Conservation (phyloP, 2,797 vertebrate genomes). For the Sitta carolinensis region DNA sequence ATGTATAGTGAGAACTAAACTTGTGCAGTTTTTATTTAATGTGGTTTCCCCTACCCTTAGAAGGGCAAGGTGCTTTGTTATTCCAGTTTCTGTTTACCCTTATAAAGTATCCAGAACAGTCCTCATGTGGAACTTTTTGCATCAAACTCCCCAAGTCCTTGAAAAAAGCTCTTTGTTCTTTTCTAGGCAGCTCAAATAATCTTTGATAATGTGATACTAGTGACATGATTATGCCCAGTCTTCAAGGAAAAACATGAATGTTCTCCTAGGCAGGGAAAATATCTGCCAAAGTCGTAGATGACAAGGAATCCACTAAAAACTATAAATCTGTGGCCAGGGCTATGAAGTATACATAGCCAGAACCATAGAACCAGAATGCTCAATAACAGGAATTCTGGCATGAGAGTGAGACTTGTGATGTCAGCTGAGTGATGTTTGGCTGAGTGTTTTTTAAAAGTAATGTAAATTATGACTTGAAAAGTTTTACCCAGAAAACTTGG, state of each 20-base stretch:
- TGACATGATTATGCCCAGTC: not conserved
- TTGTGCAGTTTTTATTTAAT: not conserved
- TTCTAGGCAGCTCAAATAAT: not conserved
- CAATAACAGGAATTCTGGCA: not conserved
- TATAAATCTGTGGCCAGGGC: not conserved
- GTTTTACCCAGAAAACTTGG: not conserved
- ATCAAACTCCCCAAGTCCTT: not conserved
- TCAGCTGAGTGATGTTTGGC: not conserved
- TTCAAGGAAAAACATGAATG: not conserved
- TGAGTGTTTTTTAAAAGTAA: not conserved
- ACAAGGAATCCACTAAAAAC: not conserved
- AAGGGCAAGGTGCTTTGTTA: constrained; percentile 11
- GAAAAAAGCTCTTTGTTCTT: constrained; percentile 7
- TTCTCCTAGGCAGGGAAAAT: not conserved
- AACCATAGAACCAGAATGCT: not conserved
- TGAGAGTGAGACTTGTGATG: not conserved
- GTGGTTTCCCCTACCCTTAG: not conserved
- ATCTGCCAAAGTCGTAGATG: not conserved
- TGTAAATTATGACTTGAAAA: not conserved
- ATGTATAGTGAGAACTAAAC: not conserved
- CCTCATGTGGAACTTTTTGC: not conserved
- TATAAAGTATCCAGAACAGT: not conserved
- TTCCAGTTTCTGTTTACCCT: not conserved
- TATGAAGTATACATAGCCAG: not conserved
- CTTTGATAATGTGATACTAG: constrained; percentile 19